A percentile compares a stretch with the other conserved stretches of the same genome.
These are phyloP conservation scores for Botia kubotai DNA, from an alignment of 2,797 vertebrate species.

Conservation along the genomic window DNA sequence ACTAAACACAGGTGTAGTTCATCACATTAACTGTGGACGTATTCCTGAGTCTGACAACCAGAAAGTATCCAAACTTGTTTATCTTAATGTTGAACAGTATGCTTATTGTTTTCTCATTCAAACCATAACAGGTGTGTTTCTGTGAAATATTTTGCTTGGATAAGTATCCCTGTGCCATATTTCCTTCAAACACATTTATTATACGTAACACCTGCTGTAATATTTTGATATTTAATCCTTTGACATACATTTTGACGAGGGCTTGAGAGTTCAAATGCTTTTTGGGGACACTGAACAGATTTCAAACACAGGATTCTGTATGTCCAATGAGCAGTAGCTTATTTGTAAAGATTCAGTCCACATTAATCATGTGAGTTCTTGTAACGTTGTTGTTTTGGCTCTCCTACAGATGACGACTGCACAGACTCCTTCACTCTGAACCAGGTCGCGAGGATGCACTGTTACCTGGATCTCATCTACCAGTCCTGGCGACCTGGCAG, in stretches of 20 bases:
- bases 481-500: conserved; percentile 90
- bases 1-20: conserved; percentile 11
- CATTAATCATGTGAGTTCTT: not conserved
- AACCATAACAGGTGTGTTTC: not conserved
- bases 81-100: not conserved
- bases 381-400: conserved; percentile 29
- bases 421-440: conserved; percentile 97
- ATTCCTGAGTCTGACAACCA: not conserved
- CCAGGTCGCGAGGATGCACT: conserved; percentile 98
- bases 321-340: too few species aligned
- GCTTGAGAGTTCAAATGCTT: not conserved
- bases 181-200: not conserved
- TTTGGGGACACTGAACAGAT: not conserved
- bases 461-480: conserved; percentile 96
- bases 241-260: not conserved
- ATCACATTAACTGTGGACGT: conserved; percentile 1
- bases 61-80: not conserved
- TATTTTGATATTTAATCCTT: not conserved
- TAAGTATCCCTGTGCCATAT: not conserved
- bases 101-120: not conserved
- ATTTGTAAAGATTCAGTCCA: too few species aligned
- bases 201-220: not conserved
- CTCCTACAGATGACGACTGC: conserved; percentile 89
- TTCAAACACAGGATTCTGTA: not conserved
- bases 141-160: not conserved